Conservation (phyloP, 2,113 vertebrate species). For the Cisticola juncidis region DNA sequence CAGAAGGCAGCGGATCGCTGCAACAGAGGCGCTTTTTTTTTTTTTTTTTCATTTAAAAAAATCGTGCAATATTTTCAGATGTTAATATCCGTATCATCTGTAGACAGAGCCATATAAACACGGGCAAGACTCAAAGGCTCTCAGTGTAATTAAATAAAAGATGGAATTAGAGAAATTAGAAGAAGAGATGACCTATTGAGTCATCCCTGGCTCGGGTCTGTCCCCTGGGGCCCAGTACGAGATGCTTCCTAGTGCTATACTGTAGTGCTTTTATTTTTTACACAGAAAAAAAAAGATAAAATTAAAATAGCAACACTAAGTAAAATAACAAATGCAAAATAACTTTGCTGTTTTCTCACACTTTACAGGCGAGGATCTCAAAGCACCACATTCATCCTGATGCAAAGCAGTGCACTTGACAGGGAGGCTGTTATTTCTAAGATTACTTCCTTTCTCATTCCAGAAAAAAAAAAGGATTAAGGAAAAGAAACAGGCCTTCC, state of each 20-base stretch:
- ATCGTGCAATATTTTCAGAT: neutral
- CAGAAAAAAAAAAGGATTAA: neutral
- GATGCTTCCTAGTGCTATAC: neutral
- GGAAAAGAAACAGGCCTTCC: neutral
- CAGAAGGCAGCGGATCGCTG: neutral
- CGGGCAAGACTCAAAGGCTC: neutral
- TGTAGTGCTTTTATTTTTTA: neutral
- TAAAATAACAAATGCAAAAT: neutral
- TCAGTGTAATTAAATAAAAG: neutral
- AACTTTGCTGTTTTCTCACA: neutral
- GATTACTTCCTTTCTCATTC: neutral
- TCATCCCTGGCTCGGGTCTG: neutral
- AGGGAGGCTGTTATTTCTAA: neutral
- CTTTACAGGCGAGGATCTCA: neutral
- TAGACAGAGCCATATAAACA: rapidly evolving
- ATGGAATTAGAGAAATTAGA: neutral
- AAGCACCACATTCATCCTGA: neutral
- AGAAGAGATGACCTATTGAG: constrained; percentile 36
- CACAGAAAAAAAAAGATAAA: neutral
- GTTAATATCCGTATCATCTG: rapidly evolving
- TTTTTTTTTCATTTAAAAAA: neutral
- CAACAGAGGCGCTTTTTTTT: neutral
- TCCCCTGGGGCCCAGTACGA: constrained; percentile 10
- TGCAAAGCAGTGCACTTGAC: neutral
- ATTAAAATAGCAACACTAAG: neutral